These are phyloP conservation scores for Hypotaenidia philippensis DNA, from an alignment of 2,797 vertebrate genomes.

Conservation along the genomic window DNA sequence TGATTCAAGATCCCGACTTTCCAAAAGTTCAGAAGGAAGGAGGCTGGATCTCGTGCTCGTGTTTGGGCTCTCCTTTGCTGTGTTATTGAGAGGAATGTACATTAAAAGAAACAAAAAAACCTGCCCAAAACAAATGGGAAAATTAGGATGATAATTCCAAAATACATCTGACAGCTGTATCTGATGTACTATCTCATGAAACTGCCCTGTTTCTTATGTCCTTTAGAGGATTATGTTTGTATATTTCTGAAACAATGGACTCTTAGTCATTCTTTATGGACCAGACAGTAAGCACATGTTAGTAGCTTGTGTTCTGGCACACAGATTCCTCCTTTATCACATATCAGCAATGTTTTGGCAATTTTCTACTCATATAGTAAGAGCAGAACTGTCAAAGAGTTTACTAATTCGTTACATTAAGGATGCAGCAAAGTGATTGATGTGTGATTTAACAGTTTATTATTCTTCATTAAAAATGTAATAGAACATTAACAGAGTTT, in stretches of 20 bases:
- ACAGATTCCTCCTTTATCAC: neutral
- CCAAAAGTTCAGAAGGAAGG: neutral
- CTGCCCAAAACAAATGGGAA: neutral
- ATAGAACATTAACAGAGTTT: slow-evolving; percentile 34
- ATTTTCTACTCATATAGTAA: neutral
- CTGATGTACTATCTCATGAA: neutral
- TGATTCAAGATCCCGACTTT: neutral
- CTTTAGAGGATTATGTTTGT: neutral
- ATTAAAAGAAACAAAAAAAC: neutral
- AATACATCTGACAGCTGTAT: neutral
- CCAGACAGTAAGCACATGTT: neutral
- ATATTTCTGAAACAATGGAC: neutral
- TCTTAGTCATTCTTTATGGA: neutral
- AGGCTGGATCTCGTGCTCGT: neutral
- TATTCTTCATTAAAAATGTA: slow-evolving; percentile 71
- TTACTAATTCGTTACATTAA: slow-evolving; percentile 44
- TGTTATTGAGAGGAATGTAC: neutral
- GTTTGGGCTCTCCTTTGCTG: neutral
- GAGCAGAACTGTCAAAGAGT: neutral
- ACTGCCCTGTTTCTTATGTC: neutral
- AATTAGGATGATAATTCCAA: neutral
- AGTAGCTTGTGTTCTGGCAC: neutral
- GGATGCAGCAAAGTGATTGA: slow-evolving; percentile 48
- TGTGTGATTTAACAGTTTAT: slow-evolving; percentile 56
- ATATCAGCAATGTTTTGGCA: neutral